Evolutionary conservation across 2,888 invertebrate species (phyloP), one percentile per base, ranked within the genome.

Genomic region (Lasioglossum lativentre): DNA sequence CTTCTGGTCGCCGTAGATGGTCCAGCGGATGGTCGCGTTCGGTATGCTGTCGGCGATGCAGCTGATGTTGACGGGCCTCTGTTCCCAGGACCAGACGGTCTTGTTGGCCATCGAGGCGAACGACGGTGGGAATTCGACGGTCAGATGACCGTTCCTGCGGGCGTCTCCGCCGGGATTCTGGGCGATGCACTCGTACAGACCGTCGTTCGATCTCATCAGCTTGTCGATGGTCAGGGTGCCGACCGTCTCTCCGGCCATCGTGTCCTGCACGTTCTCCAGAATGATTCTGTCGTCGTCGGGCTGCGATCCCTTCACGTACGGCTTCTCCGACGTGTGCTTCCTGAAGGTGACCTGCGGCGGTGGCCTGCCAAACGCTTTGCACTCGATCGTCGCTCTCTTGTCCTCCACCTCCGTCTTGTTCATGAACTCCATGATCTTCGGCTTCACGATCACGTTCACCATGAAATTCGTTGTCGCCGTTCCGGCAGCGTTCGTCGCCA

Each of bases 21-120:
- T 96, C 98, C 98, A 99, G 93, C 97, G 97, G 90, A 99, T 98
- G 12, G 98, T 98, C 0, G 99, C 99, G 94, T 99, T 99, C 4
- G 99, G 99, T 92, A 99, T 97, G 93, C 97, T 96, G 95, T 98
- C 98, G n/a, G 98, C 98, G 72, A 98, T 96, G 94, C 99, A 99
- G 84, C 97, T 98, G 10, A 99, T 96, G 95, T 99, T 99, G 2
- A 97, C 98, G 1, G 97, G 97, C 91, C 96, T 96, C 66, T 97
- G 96, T 75, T 97, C 97, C 98, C 98, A 99, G 52, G 97, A 97
- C 97, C 97, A 98, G 0, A 97, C 96, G 0, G 98, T 97, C 63
- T 96, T 96, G 56, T 97, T 96, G 95, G 96, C 96, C 94, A 96
- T 96, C 66, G 97, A 96, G 70, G 97, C 97, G 93, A 98, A 98